Evolutionary conservation across 2,888 invertebrate species (phyloP).

Genomic region (Tachina fera): DNA sequence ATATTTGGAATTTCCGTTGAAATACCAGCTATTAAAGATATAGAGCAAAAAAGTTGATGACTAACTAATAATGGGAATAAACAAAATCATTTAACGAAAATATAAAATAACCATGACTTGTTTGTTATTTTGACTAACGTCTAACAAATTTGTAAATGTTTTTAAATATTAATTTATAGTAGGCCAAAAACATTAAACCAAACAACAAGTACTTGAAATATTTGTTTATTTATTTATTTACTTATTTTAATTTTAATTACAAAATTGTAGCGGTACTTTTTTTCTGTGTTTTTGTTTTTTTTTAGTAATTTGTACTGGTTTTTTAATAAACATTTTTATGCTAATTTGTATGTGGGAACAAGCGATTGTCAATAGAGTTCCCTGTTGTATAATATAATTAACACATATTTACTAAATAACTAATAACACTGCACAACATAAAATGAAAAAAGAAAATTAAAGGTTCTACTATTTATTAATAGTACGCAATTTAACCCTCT

Average conservation of each 20-base stretch:
- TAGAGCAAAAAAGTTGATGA: conserved; percentile 46
- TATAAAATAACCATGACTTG: not conserved
- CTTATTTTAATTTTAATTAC: not conserved
- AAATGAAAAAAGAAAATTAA: no score
- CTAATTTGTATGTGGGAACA: conserved; percentile 16
- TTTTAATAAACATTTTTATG: conserved; percentile 9
- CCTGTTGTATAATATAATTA: not conserved
- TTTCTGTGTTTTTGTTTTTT: not conserved
- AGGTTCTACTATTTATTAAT: no score
- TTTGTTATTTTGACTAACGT: conserved; percentile 32
- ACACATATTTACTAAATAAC: not conserved
- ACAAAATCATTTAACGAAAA: conserved; percentile 17
- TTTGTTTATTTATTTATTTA: not conserved
- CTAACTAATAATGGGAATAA: conserved; percentile 40
- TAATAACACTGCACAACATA: not conserved
- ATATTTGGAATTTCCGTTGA: conserved; percentile 65
- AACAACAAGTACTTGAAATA: not conserved
- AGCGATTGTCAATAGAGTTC: conserved; percentile 13
- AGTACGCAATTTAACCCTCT: no score
- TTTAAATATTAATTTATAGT: not conserved
- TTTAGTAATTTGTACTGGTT: not conserved
- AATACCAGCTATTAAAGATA: conserved; percentile 26
- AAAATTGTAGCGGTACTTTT: conserved; percentile 23
- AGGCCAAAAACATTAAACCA: not conserved
- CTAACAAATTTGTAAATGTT: no score